Conservation (phyloP, 2,113 vertebrate genomes). For the Pampusana beccarii region DNA sequence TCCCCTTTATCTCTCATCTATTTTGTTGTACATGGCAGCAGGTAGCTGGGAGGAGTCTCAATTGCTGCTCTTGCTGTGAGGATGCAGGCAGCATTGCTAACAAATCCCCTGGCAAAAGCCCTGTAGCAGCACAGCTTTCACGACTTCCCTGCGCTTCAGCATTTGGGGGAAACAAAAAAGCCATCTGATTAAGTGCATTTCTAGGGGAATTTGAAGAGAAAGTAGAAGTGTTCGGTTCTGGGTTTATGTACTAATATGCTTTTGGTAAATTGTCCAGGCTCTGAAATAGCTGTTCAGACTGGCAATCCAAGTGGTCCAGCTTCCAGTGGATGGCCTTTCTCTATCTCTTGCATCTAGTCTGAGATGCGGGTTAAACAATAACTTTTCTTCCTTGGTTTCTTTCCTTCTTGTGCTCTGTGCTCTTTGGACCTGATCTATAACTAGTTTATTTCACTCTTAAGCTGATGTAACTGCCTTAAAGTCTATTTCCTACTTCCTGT, state of each 20-base stretch:
- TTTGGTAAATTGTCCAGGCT: not conserved
- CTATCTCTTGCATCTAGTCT: not conserved
- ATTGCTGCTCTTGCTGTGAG: not conserved
- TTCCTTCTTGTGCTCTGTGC: not conserved
- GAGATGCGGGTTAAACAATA: slow-evolving; percentile 52
- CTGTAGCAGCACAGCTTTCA: not conserved
- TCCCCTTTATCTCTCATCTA: not conserved
- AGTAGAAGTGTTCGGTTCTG: not conserved
- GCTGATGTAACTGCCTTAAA: not conserved
- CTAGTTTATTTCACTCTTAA: not conserved
- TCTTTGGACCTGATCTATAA: not conserved
- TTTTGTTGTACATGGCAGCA: not conserved
- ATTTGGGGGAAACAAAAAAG: not conserved
- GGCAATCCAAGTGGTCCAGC: not conserved
- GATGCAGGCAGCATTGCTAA: not conserved
- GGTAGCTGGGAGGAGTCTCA: not conserved
- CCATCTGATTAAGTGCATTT: not conserved
- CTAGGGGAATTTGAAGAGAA: not conserved
- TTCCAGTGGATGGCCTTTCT: not conserved
- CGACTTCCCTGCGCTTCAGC: not conserved
- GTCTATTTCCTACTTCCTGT: not conserved
- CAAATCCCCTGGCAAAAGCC: not conserved
- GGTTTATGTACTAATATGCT: not conserved
- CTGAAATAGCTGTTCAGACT: not conserved
- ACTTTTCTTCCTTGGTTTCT: not conserved